Evolutionary conservation across 1,140 invertebrate genomes (phyloP).

Genomic region (Lasioglossum baleicum): DNA sequence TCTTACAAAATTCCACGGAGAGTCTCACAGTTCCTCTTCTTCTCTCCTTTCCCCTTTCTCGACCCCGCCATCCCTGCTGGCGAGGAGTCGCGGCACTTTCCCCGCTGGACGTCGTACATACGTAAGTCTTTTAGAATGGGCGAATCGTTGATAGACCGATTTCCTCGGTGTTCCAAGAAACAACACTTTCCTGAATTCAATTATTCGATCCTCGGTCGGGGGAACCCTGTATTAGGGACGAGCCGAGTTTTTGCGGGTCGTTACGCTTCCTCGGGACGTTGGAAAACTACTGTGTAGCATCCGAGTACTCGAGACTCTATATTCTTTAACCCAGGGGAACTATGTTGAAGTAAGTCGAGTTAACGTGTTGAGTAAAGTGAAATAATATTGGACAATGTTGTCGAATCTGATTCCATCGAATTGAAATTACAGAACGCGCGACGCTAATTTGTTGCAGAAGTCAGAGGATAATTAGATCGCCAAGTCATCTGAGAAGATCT

Average conservation of each 20-base stretch:
- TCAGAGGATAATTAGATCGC: too few species aligned
- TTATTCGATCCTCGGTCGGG: not conserved
- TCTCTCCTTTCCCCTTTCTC: constrained; percentile 42
- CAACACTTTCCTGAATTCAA: constrained; percentile 12
- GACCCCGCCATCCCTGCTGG: constrained; percentile 42
- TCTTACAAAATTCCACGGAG: constrained; percentile 68
- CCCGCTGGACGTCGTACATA: constrained; percentile 56
- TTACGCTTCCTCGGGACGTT: too few species aligned
- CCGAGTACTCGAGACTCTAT: too few species aligned
- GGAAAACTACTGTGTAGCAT: too few species aligned
- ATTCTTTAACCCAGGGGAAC: too few species aligned
- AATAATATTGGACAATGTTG: too few species aligned
- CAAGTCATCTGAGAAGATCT: too few species aligned
- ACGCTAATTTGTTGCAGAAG: too few species aligned
- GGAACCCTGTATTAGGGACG: not conserved
- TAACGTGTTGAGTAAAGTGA: too few species aligned
- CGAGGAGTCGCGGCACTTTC: constrained; percentile 66
- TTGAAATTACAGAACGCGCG: too few species aligned
- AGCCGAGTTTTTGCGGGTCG: not conserved
- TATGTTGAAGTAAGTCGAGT: too few species aligned
- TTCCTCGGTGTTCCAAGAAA: constrained; percentile 47
- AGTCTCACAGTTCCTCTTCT: constrained; percentile 65
- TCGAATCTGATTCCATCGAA: too few species aligned
- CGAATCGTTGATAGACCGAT: constrained; percentile 57
- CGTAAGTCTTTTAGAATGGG: constrained; percentile 60